Base-by-base conservation (phyloP, 2,797 vertebrate species). In the Tinamus major region DNA sequence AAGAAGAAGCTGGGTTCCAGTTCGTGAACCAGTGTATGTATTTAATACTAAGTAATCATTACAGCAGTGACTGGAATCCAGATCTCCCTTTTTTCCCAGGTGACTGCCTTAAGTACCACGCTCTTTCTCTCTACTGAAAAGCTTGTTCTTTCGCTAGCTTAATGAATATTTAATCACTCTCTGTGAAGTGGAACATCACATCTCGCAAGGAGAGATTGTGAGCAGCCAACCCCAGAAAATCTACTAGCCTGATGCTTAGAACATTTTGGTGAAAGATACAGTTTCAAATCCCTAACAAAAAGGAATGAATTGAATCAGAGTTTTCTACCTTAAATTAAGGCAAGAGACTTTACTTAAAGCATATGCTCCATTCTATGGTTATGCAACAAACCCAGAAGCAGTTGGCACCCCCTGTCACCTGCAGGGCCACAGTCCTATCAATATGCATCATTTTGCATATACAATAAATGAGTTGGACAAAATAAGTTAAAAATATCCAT, bases 151-250 rank as follows among this genome's bases (percentile, higher is more conserved):
- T 96, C 94, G 79, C 87, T 92, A 86, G 87, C 92, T 86, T 95
- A 95, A 96, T 96, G 90, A 96, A 96, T 96, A 96, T 96, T 96
- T 96, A 93, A 96, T 95, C 93, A 53, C 63, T 90, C 95, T 76
- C 94, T 96, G 79, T 96, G 95, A 96, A 96, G 95, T 96, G 91
- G 91, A 96, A 96, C 95, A 96, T 92, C 91, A 81, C 93, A 90
- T 96, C 87, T 96, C 7, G 1, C 85, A 95, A 93, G 80, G 63
- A 94, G 83, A 86, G 85, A 56, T 83, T 76, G 89, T 77, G 78
- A 95, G 96, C 94, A 90, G 90, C 93, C 95, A 96, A 84, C 63
- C 91, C 87, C 96, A 88, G 91, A 93, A 96, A 95, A 91, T 84
- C 83, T 92, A 74, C 94, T 69, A 74, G 91, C 42, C 70, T 90